Evolutionary conservation across 2,797 vertebrate genomes (phyloP).

Genomic region (Cynopterus sphinx): DNA sequence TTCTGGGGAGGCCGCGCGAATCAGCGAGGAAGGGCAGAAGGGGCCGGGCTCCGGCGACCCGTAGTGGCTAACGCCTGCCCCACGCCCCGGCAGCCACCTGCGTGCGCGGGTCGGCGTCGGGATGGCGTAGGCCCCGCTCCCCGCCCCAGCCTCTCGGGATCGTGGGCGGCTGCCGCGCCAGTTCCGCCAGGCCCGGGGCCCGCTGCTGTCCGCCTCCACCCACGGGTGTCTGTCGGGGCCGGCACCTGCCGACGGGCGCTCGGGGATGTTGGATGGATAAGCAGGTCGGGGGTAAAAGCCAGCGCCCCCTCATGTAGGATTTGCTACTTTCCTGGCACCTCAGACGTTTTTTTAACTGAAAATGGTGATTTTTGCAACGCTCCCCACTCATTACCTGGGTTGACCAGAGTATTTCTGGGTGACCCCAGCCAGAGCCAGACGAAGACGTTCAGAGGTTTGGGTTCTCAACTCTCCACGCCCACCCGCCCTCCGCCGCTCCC

Average conservation of each 20-base stretch:
- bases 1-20: background rate
- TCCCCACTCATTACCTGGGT: background rate
- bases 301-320: background rate
- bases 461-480: accelerated
- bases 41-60: background rate
- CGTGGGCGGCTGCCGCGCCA: background rate
- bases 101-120: no score
- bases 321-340: background rate
- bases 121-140: background rate
- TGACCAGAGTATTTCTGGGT: background rate
- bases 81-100: background rate
- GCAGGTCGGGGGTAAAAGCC: background rate
- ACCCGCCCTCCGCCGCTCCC: background rate
- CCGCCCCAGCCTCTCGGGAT: background rate
- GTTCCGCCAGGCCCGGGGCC: background rate
- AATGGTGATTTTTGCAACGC: background rate
- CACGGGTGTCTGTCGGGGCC: background rate
- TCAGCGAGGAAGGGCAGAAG: background rate
- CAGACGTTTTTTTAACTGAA: background rate
- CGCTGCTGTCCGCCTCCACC: background rate
- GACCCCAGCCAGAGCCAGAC: background rate
- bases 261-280: background rate
- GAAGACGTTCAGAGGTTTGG: background rate
- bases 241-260: background rate
- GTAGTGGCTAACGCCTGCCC: background rate